Evolutionary conservation across 1,140 invertebrate genomes (phyloP).

Genomic region (Drosophila quadrilineata): DNA sequence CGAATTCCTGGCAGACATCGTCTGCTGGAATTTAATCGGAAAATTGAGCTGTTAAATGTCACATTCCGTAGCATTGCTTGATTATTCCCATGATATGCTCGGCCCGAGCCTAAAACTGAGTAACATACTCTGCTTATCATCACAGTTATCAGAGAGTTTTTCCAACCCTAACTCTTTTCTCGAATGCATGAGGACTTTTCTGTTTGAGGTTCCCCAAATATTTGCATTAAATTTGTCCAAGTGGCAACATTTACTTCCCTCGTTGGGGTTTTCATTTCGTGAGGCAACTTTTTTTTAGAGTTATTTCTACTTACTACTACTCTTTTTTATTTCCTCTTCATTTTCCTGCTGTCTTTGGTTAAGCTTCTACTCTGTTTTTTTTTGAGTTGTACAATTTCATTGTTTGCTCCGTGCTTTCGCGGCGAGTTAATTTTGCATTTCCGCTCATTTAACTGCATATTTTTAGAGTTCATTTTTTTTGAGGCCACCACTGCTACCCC

Average conservation of each 20-base stretch:
- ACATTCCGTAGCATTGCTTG: background rate
- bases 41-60: background rate
- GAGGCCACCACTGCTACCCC: background rate
- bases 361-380: conserved; percentile 27
- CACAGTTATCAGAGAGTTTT: no score
- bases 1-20: conserved; percentile 2
- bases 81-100: no score
- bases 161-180: background rate
- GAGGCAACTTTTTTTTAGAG: conserved; percentile 6
- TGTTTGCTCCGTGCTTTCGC: conserved; percentile 70
- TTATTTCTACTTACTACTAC: conserved; percentile 2
- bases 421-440: conserved; percentile 78
- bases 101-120: no score
- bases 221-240: conserved; percentile 74
- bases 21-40: background rate
- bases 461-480: no score
- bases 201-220: conserved; percentile 59
- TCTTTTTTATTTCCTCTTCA: conserved; percentile 64
- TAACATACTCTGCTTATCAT: background rate
- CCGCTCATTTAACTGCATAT: conserved; percentile 77
- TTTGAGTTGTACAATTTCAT: conserved; percentile 67
- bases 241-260: conserved; percentile 65
- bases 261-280: conserved; percentile 15
- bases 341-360: conserved; percentile 43
- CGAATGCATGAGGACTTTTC: conserved; percentile 25